phyloP scores from a whole-genome alignment of 2,888 invertebrate genomes.

The Dasypogon diadema region DNA sequence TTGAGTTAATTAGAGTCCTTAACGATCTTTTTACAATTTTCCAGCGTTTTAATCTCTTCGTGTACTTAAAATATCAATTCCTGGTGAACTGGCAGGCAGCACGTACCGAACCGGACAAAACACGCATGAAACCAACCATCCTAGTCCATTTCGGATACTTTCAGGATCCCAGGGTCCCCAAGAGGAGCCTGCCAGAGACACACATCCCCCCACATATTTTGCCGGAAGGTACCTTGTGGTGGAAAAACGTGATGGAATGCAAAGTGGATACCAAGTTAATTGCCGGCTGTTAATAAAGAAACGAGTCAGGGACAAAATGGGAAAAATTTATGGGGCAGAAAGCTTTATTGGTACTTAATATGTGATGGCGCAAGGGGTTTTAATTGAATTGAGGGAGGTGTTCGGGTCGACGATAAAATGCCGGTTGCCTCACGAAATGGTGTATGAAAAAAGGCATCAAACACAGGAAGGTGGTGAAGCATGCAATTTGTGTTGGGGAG shows the following conservation, averaged over 20 bases:
- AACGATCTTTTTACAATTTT: constrained; percentile 29
- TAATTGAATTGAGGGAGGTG: constrained; percentile 38
- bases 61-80: constrained; percentile 36
- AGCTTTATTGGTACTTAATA: constrained; percentile 44
- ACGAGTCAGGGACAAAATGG: constrained; percentile 38
- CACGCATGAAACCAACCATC: neutral
- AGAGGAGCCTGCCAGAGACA: neutral
- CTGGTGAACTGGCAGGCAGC: neutral
- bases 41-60: constrained; percentile 8
- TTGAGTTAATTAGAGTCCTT: constrained; percentile 33
- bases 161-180: neutral
- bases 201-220: constrained; percentile 16
- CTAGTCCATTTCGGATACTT: neutral
- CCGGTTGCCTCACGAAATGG: constrained; percentile 30
- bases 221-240: constrained; percentile 30
- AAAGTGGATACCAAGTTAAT: constrained; percentile 42
- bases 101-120: neutral
- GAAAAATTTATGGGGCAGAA: constrained; percentile 40
- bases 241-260: constrained; percentile 42
- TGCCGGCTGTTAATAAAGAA: constrained; percentile 39
- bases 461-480: constrained; percentile 18
- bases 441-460: constrained; percentile 39
- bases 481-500: constrained; percentile 13
- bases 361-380: constrained; percentile 35
- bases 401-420: constrained; percentile 31